Base-by-base conservation (phyloP, 2,113 vertebrate genomes). In the Egretta garzetta region DNA sequence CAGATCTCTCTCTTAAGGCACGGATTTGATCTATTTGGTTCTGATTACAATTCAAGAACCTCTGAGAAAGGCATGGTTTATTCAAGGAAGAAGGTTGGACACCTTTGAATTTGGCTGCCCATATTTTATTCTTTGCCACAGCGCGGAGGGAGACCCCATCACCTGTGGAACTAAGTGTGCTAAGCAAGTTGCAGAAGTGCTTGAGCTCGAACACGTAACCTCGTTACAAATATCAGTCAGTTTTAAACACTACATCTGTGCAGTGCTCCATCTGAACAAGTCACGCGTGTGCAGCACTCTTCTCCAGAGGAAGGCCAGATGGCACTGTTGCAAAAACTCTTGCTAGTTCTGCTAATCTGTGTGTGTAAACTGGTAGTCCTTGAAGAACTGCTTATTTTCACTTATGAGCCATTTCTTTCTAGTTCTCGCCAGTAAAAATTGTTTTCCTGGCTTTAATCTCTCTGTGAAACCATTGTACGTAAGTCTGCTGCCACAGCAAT, bases 401-500 rank as follows among this genome's bases (percentile, higher is more conserved):
- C 62, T 58, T 39, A 20, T 83, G 63, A 88, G 41, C 37, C 18
- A 47, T 47, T 71, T 89, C 55, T 90, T 90, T 80, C 68, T 74
- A n/a, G 59, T 59, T 80, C 27, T 92, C 26, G 24, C 9, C 59
- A 74, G 50, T 37, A 84, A 86, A 94, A 90, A 63, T 43, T 77
- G 39, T 21, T 79, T 71, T 86, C 35, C 86, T 83, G 82, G 26
- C 33, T 86, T 88, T 74, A 79, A 86, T 71, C 41, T 88, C 37
- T 60, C 68, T 59, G 17, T 4, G 4, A 90, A 97, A 63, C 47
- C 47, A 49, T 26, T 84, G 68, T 64, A 86, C 56, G 55, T 86
- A 74, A 64, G 26, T 90, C 90, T 95, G 63, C 86, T 96, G 64
- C 84, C 82, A 80, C 90, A 95, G 82, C 63, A 92, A 86, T 93